These are phyloP conservation scores for Sycobia sp. DNA, from an alignment of 1,140 invertebrate species.

Conservation along the genomic window DNA sequence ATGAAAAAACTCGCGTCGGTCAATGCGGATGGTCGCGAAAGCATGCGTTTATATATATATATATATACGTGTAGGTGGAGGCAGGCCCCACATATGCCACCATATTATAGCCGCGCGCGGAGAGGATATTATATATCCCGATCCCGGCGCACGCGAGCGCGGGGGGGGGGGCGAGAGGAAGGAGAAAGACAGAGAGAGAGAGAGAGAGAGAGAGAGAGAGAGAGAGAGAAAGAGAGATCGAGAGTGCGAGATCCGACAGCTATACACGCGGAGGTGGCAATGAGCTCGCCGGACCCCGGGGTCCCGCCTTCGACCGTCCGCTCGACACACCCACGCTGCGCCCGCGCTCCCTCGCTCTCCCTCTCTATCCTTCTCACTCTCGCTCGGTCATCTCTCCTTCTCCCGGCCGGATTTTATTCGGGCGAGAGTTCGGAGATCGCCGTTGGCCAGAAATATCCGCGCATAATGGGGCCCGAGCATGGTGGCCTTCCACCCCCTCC, in stretches of 20 bases:
- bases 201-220: constrained; percentile 14
- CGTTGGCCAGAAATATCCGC: constrained; percentile 21
- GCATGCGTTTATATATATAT: too few species aligned
- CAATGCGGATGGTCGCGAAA: too few species aligned
- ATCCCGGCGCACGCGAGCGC: too few species aligned
- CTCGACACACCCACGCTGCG: constrained; percentile 33
- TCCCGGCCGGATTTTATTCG: too few species aligned
- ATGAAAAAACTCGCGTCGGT: too few species aligned
- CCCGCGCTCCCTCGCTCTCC: constrained; percentile 17
- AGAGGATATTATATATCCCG: too few species aligned
- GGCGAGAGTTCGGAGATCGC: constrained; percentile 16
- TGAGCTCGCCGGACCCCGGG: constrained; percentile 22
- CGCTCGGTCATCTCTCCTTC: too few species aligned
- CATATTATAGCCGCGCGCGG: background rate
- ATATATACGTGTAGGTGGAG: background rate
- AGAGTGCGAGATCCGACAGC: constrained; percentile 29
- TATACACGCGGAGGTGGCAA: constrained; percentile 38
- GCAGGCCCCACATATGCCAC: background rate
- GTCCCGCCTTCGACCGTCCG: constrained; percentile 27
- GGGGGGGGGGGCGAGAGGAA: background rate
- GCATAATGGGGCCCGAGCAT: constrained; percentile 20
- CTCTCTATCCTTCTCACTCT: constrained; percentile 30
- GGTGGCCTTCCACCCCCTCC: constrained; percentile 13
- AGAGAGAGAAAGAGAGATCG: constrained; percentile 2
- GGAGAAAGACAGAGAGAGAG: too few species aligned